A percentile compares a stretch with the other conserved stretches of the same genome.
Evolutionary conservation across 2,888 invertebrate genomes (phyloP).

Genomic region (Geotrupes spiniger): DNA sequence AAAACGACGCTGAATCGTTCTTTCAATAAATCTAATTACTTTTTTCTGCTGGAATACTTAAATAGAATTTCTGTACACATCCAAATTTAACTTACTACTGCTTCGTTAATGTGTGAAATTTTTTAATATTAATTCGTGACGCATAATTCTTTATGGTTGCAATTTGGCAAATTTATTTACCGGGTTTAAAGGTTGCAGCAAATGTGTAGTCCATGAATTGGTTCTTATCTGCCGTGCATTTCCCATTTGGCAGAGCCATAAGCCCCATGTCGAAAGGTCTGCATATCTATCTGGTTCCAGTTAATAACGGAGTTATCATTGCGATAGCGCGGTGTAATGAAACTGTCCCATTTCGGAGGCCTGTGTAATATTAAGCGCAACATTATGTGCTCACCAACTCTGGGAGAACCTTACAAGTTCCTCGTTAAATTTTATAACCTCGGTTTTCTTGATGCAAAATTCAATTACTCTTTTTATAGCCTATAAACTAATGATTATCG

Average conservation of each 20-base stretch:
- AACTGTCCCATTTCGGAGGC: constrained; percentile 43
- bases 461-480: constrained; percentile 22
- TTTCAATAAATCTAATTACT: too few species aligned
- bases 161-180: too few species aligned
- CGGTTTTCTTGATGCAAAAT: constrained; percentile 19
- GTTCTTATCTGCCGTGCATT: too few species aligned
- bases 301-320: constrained; percentile 45
- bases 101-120: too few species aligned
- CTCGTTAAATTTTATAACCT: constrained; percentile 25
- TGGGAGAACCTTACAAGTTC: constrained; percentile 18
- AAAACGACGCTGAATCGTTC: too few species aligned
- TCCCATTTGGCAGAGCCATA: constrained; percentile 23
- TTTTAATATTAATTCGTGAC: too few species aligned
- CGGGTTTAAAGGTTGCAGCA: too few species aligned
- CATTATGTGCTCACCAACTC: constrained; percentile 37
- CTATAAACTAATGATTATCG: constrained; percentile 19
- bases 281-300: constrained; percentile 39
- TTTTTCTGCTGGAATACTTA: too few species aligned
- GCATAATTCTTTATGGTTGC: too few species aligned
- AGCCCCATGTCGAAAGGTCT: constrained; percentile 41
- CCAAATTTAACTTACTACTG: too few species aligned
- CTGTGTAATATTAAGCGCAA: constrained; percentile 43
- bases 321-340: constrained; percentile 43
- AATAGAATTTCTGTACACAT: too few species aligned
- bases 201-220: too few species aligned